Percentiles rank a stretch among this genome's conserved stretches.
These are phyloP conservation scores for Mesodorylaimus sp. DNA, from an alignment of 2,888 invertebrate species.

Conservation along the genomic window DNA sequence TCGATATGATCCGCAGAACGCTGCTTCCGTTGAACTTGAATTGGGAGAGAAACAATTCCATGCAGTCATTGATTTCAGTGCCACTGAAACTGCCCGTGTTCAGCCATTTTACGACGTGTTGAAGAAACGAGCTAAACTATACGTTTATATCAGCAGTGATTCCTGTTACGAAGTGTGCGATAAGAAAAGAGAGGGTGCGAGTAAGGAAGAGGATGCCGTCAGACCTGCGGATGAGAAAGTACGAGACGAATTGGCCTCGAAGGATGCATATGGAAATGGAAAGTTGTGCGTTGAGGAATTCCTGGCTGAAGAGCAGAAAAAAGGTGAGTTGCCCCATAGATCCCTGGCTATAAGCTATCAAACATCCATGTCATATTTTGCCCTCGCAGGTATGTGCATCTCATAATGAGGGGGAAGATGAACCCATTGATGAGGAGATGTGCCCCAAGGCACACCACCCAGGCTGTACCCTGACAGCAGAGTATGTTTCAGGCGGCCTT, in stretches of 20 bases:
- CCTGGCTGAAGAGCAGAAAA: conserved; percentile 22
- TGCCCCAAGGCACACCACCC: no score
- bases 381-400: no score
- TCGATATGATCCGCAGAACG: no score
- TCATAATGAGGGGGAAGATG: no score
- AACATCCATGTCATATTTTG: no score
- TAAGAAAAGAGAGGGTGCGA: not conserved
- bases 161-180: conserved; percentile 36
- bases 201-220: conserved; percentile 33
- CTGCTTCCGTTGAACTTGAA: no score
- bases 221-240: conserved; percentile 28
- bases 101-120: conserved; percentile 17
- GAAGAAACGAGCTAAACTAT: conserved; percentile 30
- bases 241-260: conserved; percentile 19
- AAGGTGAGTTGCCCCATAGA: conserved; percentile 13
- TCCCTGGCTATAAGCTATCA: no score
- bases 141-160: conserved; percentile 36
- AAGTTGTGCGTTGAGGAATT: conserved; percentile 35
- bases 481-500: no score
- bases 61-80: conserved; percentile 36
- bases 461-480: no score
- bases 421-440: no score
- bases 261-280: conserved; percentile 33
- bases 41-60: no score
- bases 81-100: conserved; percentile 31